Conservation (phyloP, 1,140 invertebrate genomes). For the Anagrus nilaparvatae region DNA sequence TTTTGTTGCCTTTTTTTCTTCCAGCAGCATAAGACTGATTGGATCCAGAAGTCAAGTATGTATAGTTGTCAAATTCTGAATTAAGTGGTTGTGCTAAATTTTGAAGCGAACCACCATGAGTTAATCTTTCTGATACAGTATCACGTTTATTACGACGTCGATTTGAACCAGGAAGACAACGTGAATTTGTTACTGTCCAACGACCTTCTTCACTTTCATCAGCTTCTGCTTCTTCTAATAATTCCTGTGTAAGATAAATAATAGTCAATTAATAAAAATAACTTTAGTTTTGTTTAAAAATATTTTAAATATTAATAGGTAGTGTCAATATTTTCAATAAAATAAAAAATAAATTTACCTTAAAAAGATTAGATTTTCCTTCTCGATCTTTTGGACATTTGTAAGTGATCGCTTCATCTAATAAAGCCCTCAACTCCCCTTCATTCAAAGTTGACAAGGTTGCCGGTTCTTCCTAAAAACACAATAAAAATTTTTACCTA, state of each 20-base stretch:
- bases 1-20: constrained; percentile 29
- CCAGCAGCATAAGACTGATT: constrained; percentile 34
- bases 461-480: constrained; percentile 47
- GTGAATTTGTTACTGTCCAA: constrained; percentile 28
- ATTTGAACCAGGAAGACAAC: constrained; percentile 29
- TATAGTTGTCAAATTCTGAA: constrained; percentile 36
- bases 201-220: constrained; percentile 42
- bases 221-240: constrained; percentile 50
- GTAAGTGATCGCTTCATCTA: constrained; percentile 67
- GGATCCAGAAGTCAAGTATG: constrained; percentile 31
- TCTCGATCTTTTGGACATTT: constrained; percentile 66
- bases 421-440: constrained; percentile 53
- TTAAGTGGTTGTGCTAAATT: constrained; percentile 42
- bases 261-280: no score
- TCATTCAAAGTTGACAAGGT: constrained; percentile 55
- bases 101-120: constrained; percentile 48
- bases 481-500: not conserved
- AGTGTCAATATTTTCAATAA: not conserved
- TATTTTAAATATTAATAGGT: not conserved
- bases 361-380: constrained; percentile 64
- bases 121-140: constrained; percentile 43
- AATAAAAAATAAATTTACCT: constrained; percentile 42
- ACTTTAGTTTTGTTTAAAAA: no score
- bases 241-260: no score
- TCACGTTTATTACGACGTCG: constrained; percentile 38